Conservation (phyloP, 2,888 invertebrate genomes). For the Drosophila prolongata region DNA sequence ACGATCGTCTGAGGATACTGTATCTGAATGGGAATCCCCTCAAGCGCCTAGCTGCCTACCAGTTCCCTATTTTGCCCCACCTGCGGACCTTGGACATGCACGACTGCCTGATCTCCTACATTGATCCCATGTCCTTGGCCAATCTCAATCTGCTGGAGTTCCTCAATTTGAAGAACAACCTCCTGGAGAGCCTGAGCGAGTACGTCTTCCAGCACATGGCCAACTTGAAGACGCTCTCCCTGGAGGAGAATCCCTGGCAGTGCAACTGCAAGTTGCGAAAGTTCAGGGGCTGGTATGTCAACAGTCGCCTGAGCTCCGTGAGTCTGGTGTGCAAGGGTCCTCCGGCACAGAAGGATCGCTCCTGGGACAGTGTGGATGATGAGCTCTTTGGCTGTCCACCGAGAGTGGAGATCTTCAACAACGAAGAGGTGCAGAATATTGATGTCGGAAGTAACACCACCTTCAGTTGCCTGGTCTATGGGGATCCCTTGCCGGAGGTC, state of each 20-base stretch:
- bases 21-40: slow-evolving; percentile 93
- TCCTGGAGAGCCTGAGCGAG: slow-evolving; percentile 89
- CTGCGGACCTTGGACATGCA: slow-evolving; percentile 92
- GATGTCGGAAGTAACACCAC: slow-evolving; percentile 93
- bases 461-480: slow-evolving; percentile 92
- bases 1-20: slow-evolving; percentile 91
- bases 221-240: slow-evolving; percentile 91
- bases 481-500: slow-evolving; percentile 93
- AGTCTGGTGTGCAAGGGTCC: slow-evolving; percentile 91
- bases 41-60: slow-evolving; percentile 89
- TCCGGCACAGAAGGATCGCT: slow-evolving; percentile 87
- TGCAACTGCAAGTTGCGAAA: slow-evolving; percentile 94
- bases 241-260: slow-evolving; percentile 95
- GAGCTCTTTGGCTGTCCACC: slow-evolving; percentile 93
- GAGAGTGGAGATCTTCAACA: slow-evolving; percentile 87
- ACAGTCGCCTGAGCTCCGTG: slow-evolving; percentile 91
- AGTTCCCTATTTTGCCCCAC: slow-evolving; percentile 93
- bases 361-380: slow-evolving; percentile 91
- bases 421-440: slow-evolving; percentile 86
- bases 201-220: slow-evolving; percentile 89
- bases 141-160: slow-evolving; percentile 90
- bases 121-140: slow-evolving; percentile 91
- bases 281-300: slow-evolving; percentile 93
- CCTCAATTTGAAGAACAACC: slow-evolving; percentile 92
- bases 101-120: slow-evolving; percentile 90